These are phyloP conservation scores for Teleogryllus oceanicus DNA, from an alignment of 2,888 invertebrate species.

Conservation along the genomic window DNA sequence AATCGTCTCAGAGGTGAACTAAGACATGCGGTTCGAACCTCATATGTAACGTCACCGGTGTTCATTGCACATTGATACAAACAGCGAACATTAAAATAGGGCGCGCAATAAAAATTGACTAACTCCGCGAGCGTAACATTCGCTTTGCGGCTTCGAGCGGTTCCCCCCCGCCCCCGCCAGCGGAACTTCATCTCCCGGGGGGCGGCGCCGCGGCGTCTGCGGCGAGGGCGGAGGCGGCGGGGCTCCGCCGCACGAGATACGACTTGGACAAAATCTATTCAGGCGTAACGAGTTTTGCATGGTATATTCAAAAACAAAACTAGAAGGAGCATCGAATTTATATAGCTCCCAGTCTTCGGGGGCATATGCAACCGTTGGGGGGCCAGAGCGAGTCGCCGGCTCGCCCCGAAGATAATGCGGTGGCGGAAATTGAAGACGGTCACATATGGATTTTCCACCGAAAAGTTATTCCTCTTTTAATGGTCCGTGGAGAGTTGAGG, in stretches of 20 bases:
- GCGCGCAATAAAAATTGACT: no score
- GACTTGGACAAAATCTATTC: constrained; percentile 7
- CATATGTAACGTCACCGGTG: no score
- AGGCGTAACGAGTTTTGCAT: constrained; percentile 18
- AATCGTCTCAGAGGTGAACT: no score
- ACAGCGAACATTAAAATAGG: no score
- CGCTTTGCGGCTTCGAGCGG: no score
- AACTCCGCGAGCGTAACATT: no score
- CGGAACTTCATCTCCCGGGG: not conserved
- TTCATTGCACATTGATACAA: no score
- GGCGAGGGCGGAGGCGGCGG: not conserved
- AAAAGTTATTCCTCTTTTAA: constrained; percentile 24
- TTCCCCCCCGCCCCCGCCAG: not conserved
- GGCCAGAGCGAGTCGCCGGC: not conserved
- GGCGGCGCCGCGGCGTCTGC: not conserved
- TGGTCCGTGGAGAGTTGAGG: constrained; percentile 22
- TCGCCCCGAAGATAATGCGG: constrained; percentile 22
- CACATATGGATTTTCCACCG: constrained; percentile 25
- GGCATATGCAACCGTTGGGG: not conserved
- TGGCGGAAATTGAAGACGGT: constrained; percentile 27
- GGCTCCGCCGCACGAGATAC: not conserved
- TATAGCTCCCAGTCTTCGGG: not conserved
- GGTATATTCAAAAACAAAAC: constrained; percentile 9
- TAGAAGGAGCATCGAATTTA: not conserved
- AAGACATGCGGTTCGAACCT: no score